These are phyloP conservation scores for Cotesia vestalis DNA, from an alignment of 1,140 invertebrate genomes.

Conservation along the genomic window DNA sequence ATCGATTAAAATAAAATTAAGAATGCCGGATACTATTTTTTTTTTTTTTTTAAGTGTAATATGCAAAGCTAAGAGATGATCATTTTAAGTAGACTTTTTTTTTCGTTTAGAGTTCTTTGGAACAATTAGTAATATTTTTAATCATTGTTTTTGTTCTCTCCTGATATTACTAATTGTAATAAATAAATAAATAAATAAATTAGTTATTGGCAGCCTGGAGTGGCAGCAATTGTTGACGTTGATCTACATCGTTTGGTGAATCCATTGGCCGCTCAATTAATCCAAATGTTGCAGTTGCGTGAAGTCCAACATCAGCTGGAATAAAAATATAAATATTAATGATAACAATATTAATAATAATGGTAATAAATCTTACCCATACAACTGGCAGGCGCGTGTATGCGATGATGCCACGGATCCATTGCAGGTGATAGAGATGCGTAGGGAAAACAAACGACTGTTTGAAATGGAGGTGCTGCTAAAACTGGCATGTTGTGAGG, in stretches of 20 bases:
- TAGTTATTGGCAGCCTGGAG: constrained; percentile 70
- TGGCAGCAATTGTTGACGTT: constrained; percentile 67
- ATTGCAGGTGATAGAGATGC: constrained; percentile 79
- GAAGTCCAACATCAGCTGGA: constrained; percentile 66
- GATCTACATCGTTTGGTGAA: constrained; percentile 67
- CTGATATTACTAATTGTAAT: constrained; percentile 31
- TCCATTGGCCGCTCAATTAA: constrained; percentile 58
- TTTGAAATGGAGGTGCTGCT: constrained; percentile 66
- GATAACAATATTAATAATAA: neutral
- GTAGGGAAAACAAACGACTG: constrained; percentile 87
- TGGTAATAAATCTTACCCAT: constrained; percentile 15
- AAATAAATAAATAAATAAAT: constrained; percentile 67
- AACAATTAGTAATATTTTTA: constrained; percentile 12
- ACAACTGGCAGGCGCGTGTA: constrained; percentile 40
- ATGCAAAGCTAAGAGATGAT: neutral
- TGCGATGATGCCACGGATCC: constrained; percentile 57
- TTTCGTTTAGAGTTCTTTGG: constrained; percentile 14
- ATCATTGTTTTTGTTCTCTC: neutral
- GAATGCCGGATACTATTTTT: too few relatives aligned
- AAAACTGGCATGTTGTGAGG: constrained; percentile 66
- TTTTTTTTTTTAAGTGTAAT: neutral
- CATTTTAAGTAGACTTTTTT: constrained; percentile 15
- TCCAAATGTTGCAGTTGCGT: constrained; percentile 47
- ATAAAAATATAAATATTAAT: constrained; percentile 1
- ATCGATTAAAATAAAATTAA: too few relatives aligned